A percentile compares a stretch with the other conserved stretches of the same genome.
Evolutionary conservation across 2,888 invertebrate species (phyloP).

Genomic region (Beris morrisii): DNA sequence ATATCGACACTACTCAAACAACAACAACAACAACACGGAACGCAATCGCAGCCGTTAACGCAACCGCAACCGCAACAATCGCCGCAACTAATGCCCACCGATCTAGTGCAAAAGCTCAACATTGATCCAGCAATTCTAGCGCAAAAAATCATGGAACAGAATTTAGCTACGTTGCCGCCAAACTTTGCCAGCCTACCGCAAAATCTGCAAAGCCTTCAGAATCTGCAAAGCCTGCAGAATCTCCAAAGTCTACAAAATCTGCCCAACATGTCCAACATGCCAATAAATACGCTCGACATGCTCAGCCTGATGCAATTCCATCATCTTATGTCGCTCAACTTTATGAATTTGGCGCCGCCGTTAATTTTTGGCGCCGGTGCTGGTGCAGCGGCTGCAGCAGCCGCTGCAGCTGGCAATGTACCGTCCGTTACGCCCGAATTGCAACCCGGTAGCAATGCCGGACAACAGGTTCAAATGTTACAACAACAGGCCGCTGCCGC

Average conservation of each 20-base stretch:
- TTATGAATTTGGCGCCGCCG: slow-evolving; percentile 94
- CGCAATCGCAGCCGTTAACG: slow-evolving; percentile 52
- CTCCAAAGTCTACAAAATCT: slow-evolving; percentile 52
- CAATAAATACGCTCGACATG: slow-evolving; percentile 81
- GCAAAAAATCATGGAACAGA: slow-evolving; percentile 46
- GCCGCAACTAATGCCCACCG: slow-evolving; percentile 47
- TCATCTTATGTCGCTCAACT: slow-evolving; percentile 88
- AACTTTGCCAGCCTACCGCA: slow-evolving; percentile 43
- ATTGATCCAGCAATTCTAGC: slow-evolving; percentile 45
- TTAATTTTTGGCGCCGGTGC: slow-evolving; percentile 51
- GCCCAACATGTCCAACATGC: slow-evolving; percentile 59
- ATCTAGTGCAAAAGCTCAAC: slow-evolving; percentile 42
- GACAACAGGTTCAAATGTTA: slow-evolving; percentile 39
- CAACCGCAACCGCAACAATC: slow-evolving; percentile 47
- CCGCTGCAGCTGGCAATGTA: slow-evolving; percentile 61
- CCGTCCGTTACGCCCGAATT: slow-evolving; percentile 58
- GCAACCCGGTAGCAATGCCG: slow-evolving; percentile 18
- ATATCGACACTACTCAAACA: slow-evolving; percentile 46
- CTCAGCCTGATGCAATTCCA: slow-evolving; percentile 85
- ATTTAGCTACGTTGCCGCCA: slow-evolving; percentile 42
- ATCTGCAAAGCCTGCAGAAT: slow-evolving; percentile 49
- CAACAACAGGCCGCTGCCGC: slow-evolving; percentile 49
- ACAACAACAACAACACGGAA: slow-evolving; percentile 44
- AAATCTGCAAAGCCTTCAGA: slow-evolving; percentile 44
- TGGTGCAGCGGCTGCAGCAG: slow-evolving; percentile 64